Base-by-base conservation (phyloP, 2,797 vertebrate species). In the Valencia hispanica region DNA sequence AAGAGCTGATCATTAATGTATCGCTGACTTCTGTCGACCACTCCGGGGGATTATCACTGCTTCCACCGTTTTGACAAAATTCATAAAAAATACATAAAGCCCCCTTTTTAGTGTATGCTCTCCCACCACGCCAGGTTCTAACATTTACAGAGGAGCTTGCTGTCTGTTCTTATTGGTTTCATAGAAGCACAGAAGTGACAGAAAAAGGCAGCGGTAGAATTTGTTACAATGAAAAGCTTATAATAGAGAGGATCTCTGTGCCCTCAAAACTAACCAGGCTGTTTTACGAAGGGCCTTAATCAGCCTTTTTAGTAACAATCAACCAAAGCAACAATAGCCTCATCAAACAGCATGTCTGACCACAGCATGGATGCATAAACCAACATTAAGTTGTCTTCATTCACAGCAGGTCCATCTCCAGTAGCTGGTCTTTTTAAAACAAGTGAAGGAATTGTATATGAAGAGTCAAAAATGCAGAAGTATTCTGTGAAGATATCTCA, bases 401-500 rank as follows among this genome's bases (percentile, higher is more conserved):
- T 5, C 47, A 71, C 68, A 74, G 74, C 25, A 76, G 39, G 48
- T 41, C 63, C 68, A 65, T 72, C 11, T 69, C 17, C 22, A 20
- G 41, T 72, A 63, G 51, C 0, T 14, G 76, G 41, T 20, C 11
- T 68, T 61, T 18, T 71, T 65, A 11, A 79, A 70, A 51, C 70
- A 34, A 30, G 36, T 30, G 79, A 73, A 65, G 12, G 22, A 79
- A 75, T 78, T 63, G 75, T 47, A 34, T 39, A 82, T 34, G 20
- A 30, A 45, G 11, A 17, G 47, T 81, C 74, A 69, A 69, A 83
- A 77, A 80, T 73, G 50, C 55, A 68, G 34, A 66, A 73, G 53
- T 0, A 50, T 68, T 20, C 39, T 75, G 6, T 77, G 65, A 45
- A 32, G 25, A 70, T 45, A 34, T 81, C 34, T 50, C 34, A 9